Conservation (phyloP, 1,140 invertebrate genomes). For the Chrysopa pallens region DNA sequence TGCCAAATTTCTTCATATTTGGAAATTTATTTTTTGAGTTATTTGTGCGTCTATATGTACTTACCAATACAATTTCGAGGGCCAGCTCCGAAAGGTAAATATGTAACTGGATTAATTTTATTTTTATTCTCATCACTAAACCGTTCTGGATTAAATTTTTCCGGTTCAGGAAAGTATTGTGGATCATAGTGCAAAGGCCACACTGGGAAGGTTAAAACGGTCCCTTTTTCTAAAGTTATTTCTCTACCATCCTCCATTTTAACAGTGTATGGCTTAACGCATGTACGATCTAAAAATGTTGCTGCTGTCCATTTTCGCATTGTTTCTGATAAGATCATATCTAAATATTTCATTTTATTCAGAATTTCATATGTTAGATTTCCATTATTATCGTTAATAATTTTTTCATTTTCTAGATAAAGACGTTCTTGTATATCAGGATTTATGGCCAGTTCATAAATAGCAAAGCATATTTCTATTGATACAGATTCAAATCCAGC, state of each 20-base stretch:
- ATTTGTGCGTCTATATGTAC: too few species aligned
- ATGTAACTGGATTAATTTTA: conserved; percentile 17
- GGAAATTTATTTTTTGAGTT: too few species aligned
- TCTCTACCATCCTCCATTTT: conserved; percentile 5
- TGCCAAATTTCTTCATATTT: too few species aligned
- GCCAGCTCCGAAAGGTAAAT: conserved; percentile 33
- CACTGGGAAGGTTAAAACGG: conserved; percentile 21
- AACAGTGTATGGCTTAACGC: conserved; percentile 26
- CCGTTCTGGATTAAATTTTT: conserved; percentile 31
- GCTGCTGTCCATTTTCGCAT: conserved; percentile 31
- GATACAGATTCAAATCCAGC: conserved; percentile 21
- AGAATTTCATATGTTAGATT: conserved; percentile 12
- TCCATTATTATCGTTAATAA: conserved; percentile 2
- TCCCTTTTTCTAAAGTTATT: conserved; percentile 14
- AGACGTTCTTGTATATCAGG: conserved; percentile 26
- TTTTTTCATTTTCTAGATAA: conserved; percentile 14
- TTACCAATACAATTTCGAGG: conserved; percentile 20
- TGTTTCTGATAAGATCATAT: conserved; percentile 24
- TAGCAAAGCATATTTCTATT: conserved; percentile 15
- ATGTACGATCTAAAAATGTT: conserved; percentile 23
- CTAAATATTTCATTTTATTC: conserved; percentile 14
- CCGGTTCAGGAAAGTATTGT: conserved; percentile 28
- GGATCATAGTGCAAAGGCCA: conserved; percentile 29
- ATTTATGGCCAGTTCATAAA: conserved; percentile 28
- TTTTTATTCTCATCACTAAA: conserved; percentile 27